phyloP scores from a whole-genome alignment of 2,113 vertebrate species.

The Phrynosoma platyrhinos region DNA sequence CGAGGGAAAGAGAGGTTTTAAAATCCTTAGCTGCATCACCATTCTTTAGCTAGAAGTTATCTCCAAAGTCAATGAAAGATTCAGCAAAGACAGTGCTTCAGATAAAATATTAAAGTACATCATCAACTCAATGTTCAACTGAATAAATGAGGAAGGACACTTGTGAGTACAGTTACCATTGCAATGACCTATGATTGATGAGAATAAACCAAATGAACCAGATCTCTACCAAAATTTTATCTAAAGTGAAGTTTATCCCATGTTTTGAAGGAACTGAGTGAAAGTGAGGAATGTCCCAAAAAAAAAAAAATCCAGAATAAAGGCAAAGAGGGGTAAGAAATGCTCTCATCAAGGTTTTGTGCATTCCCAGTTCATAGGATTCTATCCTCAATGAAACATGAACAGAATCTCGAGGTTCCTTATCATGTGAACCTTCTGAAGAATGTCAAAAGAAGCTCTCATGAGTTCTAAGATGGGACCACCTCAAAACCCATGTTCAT shows the following conservation, averaged over 20 bases:
- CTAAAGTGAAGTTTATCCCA: background rate
- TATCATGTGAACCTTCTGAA: no score
- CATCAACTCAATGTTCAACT: background rate
- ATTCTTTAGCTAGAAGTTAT: slow-evolving; percentile 1
- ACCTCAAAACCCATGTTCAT: no score
- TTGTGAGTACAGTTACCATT: background rate
- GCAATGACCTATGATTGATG: background rate
- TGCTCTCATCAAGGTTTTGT: background rate
- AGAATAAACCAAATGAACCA: background rate
- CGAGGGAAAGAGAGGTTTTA: slow-evolving; percentile 6
- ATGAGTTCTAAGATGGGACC: no score
- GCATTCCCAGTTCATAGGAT: background rate
- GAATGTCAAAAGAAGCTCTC: no score
- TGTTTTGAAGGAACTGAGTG: no score
- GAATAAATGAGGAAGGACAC: background rate
- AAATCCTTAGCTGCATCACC: background rate
- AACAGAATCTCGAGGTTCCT: background rate
- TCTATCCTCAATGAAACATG: background rate
- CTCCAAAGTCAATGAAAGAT: background rate
- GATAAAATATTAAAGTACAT: background rate
- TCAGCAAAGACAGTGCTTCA: background rate
- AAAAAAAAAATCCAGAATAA: background rate
- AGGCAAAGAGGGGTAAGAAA: background rate
- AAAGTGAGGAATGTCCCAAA: background rate
- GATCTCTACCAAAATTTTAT: background rate